Conservation (phyloP, 2,113 vertebrate species). For the Atlantisia rogersi region DNA sequence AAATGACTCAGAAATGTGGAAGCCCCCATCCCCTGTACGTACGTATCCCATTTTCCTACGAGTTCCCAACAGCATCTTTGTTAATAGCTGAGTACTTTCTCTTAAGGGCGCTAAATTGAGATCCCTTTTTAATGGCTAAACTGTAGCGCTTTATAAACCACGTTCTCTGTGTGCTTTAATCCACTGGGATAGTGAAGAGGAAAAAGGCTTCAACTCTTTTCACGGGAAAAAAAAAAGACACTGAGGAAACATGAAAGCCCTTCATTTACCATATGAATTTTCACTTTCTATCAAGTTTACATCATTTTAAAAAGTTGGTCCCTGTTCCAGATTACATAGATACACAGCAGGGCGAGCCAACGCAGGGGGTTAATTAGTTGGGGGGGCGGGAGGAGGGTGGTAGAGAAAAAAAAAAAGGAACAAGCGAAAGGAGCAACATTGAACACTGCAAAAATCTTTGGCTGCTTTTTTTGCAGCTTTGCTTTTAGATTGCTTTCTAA, state of each 20-base stretch:
- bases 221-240: neutral
- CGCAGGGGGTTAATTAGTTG: constrained; percentile 20
- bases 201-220: constrained; percentile 25
- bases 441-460: neutral
- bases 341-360: constrained; percentile 9
- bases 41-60: constrained; percentile 12
- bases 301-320: constrained; percentile 39
- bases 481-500: neutral
- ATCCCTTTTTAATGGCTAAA: constrained; percentile 61
- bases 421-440: constrained; percentile 21
- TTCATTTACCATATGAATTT: constrained; percentile 1
- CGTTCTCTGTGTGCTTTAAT: constrained; percentile 38
- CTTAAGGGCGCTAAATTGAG: constrained; percentile 43
- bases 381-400: neutral
- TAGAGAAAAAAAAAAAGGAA: neutral
- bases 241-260: constrained; percentile 7
- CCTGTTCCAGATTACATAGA: constrained; percentile 20
- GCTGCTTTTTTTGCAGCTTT: constrained; percentile 12
- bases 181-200: constrained; percentile 11
- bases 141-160: constrained; percentile 51
- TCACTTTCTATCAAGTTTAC: constrained; percentile 33
- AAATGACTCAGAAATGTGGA: neutral
- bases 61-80: constrained; percentile 40
- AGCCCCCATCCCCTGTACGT: neutral
- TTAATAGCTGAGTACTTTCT: constrained; percentile 48